Conservation (phyloP, 2,797 vertebrate genomes). For the Hipposideros larvatus region DNA sequence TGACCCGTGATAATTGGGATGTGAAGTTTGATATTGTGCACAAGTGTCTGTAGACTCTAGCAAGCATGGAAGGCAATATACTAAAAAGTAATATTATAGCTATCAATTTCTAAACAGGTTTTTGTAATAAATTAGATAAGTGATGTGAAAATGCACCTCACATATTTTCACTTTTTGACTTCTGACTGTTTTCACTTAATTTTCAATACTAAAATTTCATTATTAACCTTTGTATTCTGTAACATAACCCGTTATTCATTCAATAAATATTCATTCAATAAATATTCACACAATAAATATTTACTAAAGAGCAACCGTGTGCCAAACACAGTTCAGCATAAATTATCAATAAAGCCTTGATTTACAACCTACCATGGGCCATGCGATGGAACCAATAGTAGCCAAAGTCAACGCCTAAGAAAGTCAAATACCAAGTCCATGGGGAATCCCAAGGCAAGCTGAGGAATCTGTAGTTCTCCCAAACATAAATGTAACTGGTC, state of each 20-base stretch:
- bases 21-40: background rate
- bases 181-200: conserved; percentile 34
- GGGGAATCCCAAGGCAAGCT: conserved; percentile 94
- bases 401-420: conserved; percentile 94
- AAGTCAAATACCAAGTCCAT: conserved; percentile 96
- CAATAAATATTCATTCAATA: background rate
- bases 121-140: background rate
- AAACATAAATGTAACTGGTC: conserved; percentile 92
- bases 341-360: background rate
- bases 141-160: background rate
- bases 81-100: background rate
- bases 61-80: background rate
- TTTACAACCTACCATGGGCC: conserved; percentile 91
- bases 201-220: background rate
- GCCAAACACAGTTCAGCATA: conserved; percentile 22
- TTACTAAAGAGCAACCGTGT: background rate
- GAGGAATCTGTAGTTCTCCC: conserved; percentile 92
- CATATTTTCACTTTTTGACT: background rate
- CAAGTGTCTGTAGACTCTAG: background rate
- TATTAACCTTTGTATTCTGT: background rate
- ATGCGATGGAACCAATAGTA: conserved; percentile 97
- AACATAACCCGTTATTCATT: background rate
- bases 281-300: background rate
- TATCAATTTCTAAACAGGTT: background rate
- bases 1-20: background rate